Percentiles rank a stretch among this genome's conserved stretches.
These are phyloP conservation scores for Agrochola lychnidis DNA, from an alignment of 2,888 invertebrate species.

Conservation along the genomic window DNA sequence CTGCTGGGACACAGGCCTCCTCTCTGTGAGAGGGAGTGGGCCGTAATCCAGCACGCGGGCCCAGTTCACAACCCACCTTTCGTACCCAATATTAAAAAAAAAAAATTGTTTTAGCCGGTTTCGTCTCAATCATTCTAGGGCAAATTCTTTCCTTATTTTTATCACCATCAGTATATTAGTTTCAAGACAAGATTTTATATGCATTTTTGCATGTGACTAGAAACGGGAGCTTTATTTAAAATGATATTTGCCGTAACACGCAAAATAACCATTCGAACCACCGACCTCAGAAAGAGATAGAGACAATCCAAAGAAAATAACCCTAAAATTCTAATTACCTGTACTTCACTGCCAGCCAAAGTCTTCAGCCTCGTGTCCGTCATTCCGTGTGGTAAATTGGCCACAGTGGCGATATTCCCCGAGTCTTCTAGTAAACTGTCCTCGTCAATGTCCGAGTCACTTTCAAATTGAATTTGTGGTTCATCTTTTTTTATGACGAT, in stretches of 20 bases:
- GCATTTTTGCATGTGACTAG: neutral
- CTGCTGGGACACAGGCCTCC: neutral
- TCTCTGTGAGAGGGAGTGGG: neutral
- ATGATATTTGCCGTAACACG: neutral
- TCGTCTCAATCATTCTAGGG: neutral
- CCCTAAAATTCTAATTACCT: conserved; percentile 79
- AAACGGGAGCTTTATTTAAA: neutral
- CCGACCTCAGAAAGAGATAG: conserved; percentile 30
- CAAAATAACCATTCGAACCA: conserved; percentile 45
- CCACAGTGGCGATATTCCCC: conserved; percentile 74
- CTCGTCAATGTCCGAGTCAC: conserved; percentile 77
- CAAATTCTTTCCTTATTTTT: neutral
- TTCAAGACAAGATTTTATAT: neutral
- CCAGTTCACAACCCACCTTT: neutral
- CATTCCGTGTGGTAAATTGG: conserved; percentile 86
- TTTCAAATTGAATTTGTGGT: conserved; percentile 77
- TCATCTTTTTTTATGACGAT: conserved; percentile 74
- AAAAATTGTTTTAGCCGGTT: neutral
- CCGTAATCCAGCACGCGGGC: neutral
- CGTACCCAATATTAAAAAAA: neutral
- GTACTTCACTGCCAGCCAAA: conserved; percentile 83
- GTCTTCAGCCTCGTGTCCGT: conserved; percentile 85
- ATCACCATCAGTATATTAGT: too few species aligned
- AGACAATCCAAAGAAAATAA: conserved; percentile 48
- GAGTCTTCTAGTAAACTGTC: conserved; percentile 68